Evolutionary conservation across 2,888 invertebrate species (phyloP).

Genomic region (Drosophila barbarae): DNA sequence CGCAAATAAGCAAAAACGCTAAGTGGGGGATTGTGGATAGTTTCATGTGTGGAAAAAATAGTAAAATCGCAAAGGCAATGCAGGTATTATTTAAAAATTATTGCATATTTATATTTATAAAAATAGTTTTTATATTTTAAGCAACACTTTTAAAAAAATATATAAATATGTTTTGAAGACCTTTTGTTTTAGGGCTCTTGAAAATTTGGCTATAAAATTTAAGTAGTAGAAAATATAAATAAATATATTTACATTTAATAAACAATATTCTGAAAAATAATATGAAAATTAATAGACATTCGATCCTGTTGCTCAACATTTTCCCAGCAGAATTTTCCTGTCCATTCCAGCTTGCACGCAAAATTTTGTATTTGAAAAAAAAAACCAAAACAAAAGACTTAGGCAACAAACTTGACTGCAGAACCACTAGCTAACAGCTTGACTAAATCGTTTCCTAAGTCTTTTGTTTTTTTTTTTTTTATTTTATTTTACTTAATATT

Average conservation of each 20-base stretch:
- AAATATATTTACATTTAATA: too few relatives aligned
- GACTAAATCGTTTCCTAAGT: too few relatives aligned
- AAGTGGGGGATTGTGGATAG: background rate
- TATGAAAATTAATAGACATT: background rate
- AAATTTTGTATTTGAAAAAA: too few relatives aligned
- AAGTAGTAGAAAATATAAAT: too few relatives aligned
- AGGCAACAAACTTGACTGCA: slow-evolving; percentile 68
- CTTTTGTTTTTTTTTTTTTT: too few relatives aligned
- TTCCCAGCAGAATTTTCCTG: too few relatives aligned
- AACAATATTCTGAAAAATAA: background rate
- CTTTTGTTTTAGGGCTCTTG: background rate
- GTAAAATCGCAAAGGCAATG: background rate
- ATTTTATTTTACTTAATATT: too few relatives aligned
- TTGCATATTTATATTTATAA: background rate
- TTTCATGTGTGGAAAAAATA: background rate
- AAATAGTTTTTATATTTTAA: background rate
- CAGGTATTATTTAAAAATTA: background rate
- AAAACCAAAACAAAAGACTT: slow-evolving; percentile 64
- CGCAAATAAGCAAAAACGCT: background rate
- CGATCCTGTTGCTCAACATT: background rate
- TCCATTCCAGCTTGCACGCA: too few relatives aligned
- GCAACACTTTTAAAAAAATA: background rate
- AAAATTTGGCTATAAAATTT: background rate
- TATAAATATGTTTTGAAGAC: background rate
- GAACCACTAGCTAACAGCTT: background rate